Conservation (phyloP, 2,113 vertebrate genomes). For the Sarotherodon lohbergeri region DNA sequence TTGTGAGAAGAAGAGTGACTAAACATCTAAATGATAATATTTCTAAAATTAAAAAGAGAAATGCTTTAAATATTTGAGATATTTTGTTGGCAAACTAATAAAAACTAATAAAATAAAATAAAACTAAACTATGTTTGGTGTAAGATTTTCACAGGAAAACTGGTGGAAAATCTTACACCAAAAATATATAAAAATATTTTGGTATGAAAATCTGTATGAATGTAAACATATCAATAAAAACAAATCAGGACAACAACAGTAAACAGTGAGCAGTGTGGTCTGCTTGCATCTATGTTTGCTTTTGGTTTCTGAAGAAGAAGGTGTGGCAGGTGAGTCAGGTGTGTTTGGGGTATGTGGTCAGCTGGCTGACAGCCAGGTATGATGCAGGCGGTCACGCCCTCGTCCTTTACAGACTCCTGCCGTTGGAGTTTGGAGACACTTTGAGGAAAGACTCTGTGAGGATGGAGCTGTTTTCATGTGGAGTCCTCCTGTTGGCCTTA, state of each 20-base stretch:
- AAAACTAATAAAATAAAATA: background rate
- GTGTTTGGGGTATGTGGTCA: background rate
- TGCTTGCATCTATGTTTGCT: background rate
- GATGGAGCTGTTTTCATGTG: background rate
- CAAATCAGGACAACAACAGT: background rate
- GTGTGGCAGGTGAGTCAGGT: background rate
- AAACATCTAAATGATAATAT: background rate
- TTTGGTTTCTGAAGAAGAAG: background rate
- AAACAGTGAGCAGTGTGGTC: background rate
- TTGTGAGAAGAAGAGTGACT: background rate
- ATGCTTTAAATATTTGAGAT: background rate
- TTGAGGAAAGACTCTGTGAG: background rate
- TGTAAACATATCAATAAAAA: background rate
- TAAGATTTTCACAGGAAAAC: background rate
- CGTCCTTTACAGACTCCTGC: background rate
- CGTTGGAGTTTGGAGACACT: background rate
- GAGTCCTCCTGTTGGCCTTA: background rate
- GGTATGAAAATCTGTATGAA: background rate
- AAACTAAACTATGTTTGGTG: too few species aligned
- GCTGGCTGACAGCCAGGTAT: background rate
- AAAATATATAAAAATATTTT: too few species aligned
- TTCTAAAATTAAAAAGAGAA: background rate
- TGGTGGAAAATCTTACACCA: background rate
- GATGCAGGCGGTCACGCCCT: background rate
- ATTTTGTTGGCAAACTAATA: background rate